Conservation (phyloP, 1,140 invertebrate genomes). For the Ceratitis capitata region DNA sequence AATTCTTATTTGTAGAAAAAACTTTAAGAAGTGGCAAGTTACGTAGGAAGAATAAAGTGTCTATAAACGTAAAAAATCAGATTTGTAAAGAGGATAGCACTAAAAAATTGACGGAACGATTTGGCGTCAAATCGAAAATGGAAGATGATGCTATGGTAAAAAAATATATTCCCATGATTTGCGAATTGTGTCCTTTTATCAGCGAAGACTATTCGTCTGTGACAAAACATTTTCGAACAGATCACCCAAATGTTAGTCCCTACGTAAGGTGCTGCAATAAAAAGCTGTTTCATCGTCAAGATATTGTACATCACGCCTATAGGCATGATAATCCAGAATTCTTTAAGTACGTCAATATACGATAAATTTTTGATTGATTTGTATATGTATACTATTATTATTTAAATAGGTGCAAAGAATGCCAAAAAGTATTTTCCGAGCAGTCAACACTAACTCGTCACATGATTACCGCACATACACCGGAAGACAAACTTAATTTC, state of each 20-base stretch:
- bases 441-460: constrained; percentile 11
- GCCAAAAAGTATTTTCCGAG: constrained; percentile 39
- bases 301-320: constrained; percentile 58
- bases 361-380: no score
- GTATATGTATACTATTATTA: no score
- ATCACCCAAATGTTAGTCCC: constrained; percentile 51
- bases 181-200: constrained; percentile 58
- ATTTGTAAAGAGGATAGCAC: no score
- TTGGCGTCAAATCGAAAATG: no score
- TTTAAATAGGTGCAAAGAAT: constrained; percentile 20
- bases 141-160: constrained; percentile 54
- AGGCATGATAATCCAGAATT: constrained; percentile 59
- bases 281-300: constrained; percentile 56
- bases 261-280: constrained; percentile 59
- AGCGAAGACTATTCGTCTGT: constrained; percentile 58
- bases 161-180: constrained; percentile 59
- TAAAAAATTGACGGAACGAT: no score
- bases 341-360: no score
- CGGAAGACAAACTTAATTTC: constrained; percentile 56
- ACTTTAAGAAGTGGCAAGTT: no score
- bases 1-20: no score
- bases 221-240: constrained; percentile 55
- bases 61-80: no score
- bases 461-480: constrained; percentile 48
- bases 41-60: no score